These are phyloP conservation scores for Melitaea athalia DNA, from an alignment of 2,888 invertebrate genomes.

Conservation along the genomic window DNA sequence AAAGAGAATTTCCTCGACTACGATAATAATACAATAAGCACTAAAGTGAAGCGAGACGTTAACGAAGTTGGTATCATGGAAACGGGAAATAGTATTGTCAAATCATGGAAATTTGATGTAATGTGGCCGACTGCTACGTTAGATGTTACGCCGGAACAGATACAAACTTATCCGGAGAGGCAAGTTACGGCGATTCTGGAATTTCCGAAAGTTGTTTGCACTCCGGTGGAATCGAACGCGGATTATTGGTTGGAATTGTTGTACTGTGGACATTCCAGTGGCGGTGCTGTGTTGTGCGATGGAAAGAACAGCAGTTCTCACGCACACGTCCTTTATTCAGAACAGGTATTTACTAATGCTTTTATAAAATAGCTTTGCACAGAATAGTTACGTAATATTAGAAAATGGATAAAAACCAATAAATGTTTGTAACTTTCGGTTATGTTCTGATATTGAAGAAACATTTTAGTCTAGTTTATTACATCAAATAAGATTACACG, in stretches of 20 bases:
- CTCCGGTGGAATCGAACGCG: slow-evolving; percentile 82
- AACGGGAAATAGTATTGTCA: slow-evolving; percentile 69
- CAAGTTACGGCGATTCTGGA: slow-evolving; percentile 88
- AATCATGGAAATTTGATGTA: slow-evolving; percentile 86
- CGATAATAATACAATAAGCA: slow-evolving; percentile 44
- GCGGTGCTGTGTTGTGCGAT: slow-evolving; percentile 87
- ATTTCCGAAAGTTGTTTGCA: slow-evolving; percentile 88
- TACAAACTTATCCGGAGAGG: slow-evolving; percentile 90
- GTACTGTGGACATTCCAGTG: slow-evolving; percentile 87
- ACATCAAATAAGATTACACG: too few relatives aligned
- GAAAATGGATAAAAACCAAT: background rate
- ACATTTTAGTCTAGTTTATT: too few relatives aligned
- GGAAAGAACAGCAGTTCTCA: slow-evolving; percentile 78
- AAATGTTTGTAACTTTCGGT: too few relatives aligned
- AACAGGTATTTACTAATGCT: slow-evolving; percentile 76
- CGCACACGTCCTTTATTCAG: slow-evolving; percentile 87
- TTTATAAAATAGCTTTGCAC: background rate
- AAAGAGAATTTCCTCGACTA: slow-evolving; percentile 60
- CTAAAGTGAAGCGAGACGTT: slow-evolving; percentile 56
- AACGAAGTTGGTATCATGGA: slow-evolving; percentile 66
- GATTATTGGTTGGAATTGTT: slow-evolving; percentile 90
- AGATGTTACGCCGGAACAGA: slow-evolving; percentile 87
- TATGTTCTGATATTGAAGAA: too few relatives aligned
- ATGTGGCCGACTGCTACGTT: slow-evolving; percentile 90
- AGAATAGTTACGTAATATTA: background rate